Evolutionary conservation across 2,888 invertebrate species (phyloP), one percentile per base, ranked within the genome.

Genomic region (Sycophila texana): DNA sequence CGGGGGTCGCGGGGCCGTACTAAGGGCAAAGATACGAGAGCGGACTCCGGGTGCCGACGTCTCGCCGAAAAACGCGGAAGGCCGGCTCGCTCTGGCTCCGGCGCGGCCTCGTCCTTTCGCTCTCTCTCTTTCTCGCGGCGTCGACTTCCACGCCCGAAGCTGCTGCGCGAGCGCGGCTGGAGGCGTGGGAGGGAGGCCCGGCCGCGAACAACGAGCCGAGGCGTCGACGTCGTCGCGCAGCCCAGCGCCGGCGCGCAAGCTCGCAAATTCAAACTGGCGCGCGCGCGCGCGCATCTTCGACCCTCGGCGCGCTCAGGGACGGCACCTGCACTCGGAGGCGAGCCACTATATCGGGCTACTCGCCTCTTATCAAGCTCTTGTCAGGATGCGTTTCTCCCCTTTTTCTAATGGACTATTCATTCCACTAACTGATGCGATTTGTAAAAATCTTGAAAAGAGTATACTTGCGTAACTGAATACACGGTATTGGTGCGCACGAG

Each of bases 91-190:
- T 18, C 20, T 39, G 53, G 51, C 71, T 39, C 39, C 30, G 20
- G n/a, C 70, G 16, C 73, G 61, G 61, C 26, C 55, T 30, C 51
- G 18, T 39, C 57, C 68, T 57, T 26, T 39, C 57, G 18, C 68
- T 70, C 63, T 39, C 39, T 26, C 18, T 12, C 39, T 16, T 22
- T 47, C 49, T 39, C 72, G 30, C 51, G 51, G 58, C n/a, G 16
- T 22, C 85, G 85, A 86, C 85, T 86, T 86, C 85, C 85, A 88
- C 87, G 87, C 88, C 86, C 87, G 86, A 83, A 84, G 85, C 84
- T 84, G 87, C 83, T 84, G 87, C 83, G 82, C 77, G 70, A 67
- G 20, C 65, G 73, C 18, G 18, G 14, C 22, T 60, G 39, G 77
- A 18, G 47, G 51, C 55, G 63, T 26, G 51, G 26, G 47, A 49